Base-by-base conservation (phyloP, 2,113 vertebrate species). In the Clarias macrocephalus region DNA sequence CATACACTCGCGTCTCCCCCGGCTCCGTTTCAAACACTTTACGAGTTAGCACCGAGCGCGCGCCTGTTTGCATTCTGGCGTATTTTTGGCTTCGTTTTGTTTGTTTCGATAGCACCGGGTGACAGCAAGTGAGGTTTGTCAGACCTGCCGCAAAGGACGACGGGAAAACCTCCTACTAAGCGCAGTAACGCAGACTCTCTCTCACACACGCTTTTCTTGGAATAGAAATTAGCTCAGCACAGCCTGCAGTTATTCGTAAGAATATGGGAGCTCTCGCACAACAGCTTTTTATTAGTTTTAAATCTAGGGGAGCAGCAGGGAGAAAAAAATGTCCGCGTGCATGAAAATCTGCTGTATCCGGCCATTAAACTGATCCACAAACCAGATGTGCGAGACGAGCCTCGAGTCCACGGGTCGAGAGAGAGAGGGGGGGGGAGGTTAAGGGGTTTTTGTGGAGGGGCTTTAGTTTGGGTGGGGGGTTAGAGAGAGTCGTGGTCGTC, bases 311-410 rank as follows among this genome's bases (percentile, higher is more conserved):
- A 85, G 85, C 87, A 91, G 91, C 88, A 89, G 83, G 72, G 91
- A 94, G 90, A 92, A 92, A 93, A 48, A 93, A 93, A 93, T 91
- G 86, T 87, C 88, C 83, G 83, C 89, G 91, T 89, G 90, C 92
- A 92, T 91, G 93, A 94, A 92, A 93, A 93, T 92, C 92, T 90
- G 91, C 92, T 89, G 91, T 89, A 92, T 93, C 93, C 92, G 92
- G 93, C 92, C 91, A 93, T 93, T 92, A 91, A 93, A 91, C 90
- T 94, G 92, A 95, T 94, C 92, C 91, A 90, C 89, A 91, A 93
- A 94, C 88, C 95, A 96, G 94, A 96, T 95, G 94, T 88, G 90
- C 85, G 90, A 89, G 85, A 90, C 28, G 60, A 85, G 57, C 82
- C 63, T 86, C 82, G 82, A 62, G 65, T 82, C 85, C 72, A 75